Conservation (phyloP, 2,888 invertebrate genomes). For the Argynnis bischoffii region DNA sequence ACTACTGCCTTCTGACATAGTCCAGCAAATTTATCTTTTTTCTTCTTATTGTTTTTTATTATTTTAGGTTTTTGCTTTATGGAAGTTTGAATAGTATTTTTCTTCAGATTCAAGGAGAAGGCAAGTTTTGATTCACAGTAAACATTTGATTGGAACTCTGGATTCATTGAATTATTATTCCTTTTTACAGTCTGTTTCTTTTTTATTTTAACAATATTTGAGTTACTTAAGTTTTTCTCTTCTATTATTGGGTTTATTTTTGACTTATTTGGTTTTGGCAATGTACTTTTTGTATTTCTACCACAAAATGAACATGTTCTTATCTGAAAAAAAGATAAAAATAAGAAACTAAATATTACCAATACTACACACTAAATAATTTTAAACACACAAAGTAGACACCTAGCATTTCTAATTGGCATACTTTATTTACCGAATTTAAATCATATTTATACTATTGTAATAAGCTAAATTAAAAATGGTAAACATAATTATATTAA, state of each 20-base stretch:
- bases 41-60: conserved; percentile 72
- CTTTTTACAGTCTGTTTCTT: conserved; percentile 21
- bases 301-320: conserved; percentile 65
- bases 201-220: not conserved
- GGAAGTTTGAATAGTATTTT: conserved; percentile 53
- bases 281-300: conserved; percentile 47
- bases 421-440: too few relatives aligned
- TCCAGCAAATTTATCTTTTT: conserved; percentile 74
- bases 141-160: conserved; percentile 50
- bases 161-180: conserved; percentile 18
- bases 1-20: conserved; percentile 69
- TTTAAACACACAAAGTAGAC: too few relatives aligned
- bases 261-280: conserved; percentile 51
- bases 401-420: too few relatives aligned
- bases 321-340: conserved; percentile 53
- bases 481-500: not conserved
- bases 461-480: conserved; percentile 18
- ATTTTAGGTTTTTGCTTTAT: conserved; percentile 55
- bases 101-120: conserved; percentile 64
- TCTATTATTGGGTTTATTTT: conserved; percentile 17
- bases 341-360: too few relatives aligned
- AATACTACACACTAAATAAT: not conserved
- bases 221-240: conserved; percentile 4
- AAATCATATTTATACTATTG: not conserved
- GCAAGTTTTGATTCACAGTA: conserved; percentile 65